Evolutionary conservation across 2,888 invertebrate genomes (phyloP).

Genomic region (Plebejus anna): DNA sequence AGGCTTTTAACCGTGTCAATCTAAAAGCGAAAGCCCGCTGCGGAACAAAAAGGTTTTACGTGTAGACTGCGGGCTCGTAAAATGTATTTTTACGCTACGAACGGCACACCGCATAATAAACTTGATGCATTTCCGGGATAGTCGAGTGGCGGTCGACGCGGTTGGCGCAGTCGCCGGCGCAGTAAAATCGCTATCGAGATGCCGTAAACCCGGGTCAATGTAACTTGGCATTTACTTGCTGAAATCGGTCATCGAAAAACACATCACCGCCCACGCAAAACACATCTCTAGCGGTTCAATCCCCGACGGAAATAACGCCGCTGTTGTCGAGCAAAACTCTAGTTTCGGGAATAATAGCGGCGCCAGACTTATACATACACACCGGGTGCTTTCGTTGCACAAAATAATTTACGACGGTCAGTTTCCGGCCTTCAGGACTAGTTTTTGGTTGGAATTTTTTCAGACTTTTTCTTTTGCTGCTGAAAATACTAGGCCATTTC

Average conservation of each 20-base stretch:
- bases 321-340: conserved; percentile 19
- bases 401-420: neutral
- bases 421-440: neutral
- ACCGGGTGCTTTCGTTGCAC: neutral
- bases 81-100: conserved; percentile 37
- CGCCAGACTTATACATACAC: neutral
- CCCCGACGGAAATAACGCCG: conserved; percentile 27
- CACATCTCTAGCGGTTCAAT: conserved; percentile 20
- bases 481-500: neutral
- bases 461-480: neutral
- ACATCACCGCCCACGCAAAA: conserved; percentile 38
- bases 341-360: conserved; percentile 7
- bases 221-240: conserved; percentile 46
- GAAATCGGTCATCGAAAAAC: conserved; percentile 40
- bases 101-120: conserved; percentile 29
- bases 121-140: conserved; percentile 37
- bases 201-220: conserved; percentile 54
- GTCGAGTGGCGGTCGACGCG: conserved; percentile 26
- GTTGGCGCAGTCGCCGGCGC: conserved; percentile 6
- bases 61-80: conserved; percentile 16
- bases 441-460: neutral
- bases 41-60: conserved; percentile 17
- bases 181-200: conserved; percentile 47
- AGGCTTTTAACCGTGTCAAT: conserved; percentile 12
- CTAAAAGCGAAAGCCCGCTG: conserved; percentile 19